A percentile compares a stretch with the other conserved stretches of the same genome.
Evolutionary conservation across 1,140 invertebrate species (phyloP).

Genomic region (Leptinotarsa undecemlineata): DNA sequence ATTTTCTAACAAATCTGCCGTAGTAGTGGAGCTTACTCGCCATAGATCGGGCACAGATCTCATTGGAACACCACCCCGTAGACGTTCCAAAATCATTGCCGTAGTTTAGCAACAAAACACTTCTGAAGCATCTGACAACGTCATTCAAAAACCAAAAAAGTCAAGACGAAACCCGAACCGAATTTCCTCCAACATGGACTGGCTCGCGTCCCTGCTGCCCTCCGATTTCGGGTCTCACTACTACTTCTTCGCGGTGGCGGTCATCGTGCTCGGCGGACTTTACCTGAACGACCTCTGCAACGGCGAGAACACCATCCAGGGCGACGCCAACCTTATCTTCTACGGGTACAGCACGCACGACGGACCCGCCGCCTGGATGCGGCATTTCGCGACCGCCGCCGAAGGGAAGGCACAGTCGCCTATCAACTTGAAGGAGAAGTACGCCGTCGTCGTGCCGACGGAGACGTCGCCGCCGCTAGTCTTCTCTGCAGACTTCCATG

Average conservation of each 20-base stretch:
- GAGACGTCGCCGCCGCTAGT: slow-evolving; percentile 36
- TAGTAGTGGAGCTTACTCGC: no score
- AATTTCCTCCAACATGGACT: slow-evolving; percentile 23
- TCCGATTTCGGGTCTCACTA: slow-evolving; percentile 26
- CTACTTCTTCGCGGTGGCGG: slow-evolving; percentile 31
- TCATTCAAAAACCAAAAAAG: no score
- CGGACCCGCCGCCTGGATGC: slow-evolving; percentile 40
- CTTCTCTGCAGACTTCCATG: slow-evolving; percentile 44
- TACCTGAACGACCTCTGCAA: slow-evolving; percentile 34
- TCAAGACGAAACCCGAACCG: no score
- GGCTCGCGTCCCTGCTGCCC: slow-evolving; percentile 20
- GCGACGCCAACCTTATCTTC: slow-evolving; percentile 18
- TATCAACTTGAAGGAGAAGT: slow-evolving; percentile 39
- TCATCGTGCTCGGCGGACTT: slow-evolving; percentile 23
- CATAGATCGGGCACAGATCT: no score
- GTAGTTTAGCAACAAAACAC: no score
- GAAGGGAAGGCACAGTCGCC: slow-evolving; percentile 44
- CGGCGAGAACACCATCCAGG: neutral
- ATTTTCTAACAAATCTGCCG: no score
- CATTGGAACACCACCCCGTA: no score
- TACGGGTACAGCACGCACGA: slow-evolving; percentile 36
- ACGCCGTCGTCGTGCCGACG: slow-evolving; percentile 31
- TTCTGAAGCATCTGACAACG: no score
- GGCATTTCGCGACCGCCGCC: slow-evolving; percentile 30
- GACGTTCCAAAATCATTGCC: no score